These are phyloP conservation scores for Meteorus sp. DNA, from an alignment of 1,140 invertebrate genomes.

Conservation along the genomic window DNA sequence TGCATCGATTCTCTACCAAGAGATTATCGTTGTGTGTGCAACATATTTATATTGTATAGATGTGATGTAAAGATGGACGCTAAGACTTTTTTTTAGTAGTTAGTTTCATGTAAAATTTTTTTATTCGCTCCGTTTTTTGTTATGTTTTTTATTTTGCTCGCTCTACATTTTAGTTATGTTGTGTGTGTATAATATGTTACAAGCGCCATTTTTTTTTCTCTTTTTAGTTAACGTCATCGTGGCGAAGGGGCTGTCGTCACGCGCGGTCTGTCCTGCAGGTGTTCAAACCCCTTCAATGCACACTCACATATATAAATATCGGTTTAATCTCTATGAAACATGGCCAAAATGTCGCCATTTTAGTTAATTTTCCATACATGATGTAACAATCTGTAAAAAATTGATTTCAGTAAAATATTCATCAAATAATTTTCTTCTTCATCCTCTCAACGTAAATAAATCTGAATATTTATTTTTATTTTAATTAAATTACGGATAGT, in stretches of 20 bases:
- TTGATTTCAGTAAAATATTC: background rate
- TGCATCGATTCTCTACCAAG: background rate
- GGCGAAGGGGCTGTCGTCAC: constrained; percentile 13
- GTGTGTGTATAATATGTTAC: no score
- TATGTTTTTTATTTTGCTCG: background rate
- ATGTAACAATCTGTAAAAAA: background rate
- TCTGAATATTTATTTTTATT: no score
- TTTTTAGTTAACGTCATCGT: background rate
- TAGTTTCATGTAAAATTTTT: no score
- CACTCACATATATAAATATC: constrained; percentile 6
- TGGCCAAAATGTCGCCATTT: constrained; percentile 16
- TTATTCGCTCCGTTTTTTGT: no score
- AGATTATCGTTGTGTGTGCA: background rate
- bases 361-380: background rate
- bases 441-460: background rate
- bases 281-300: background rate
- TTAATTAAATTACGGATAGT: no score
- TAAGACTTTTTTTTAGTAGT: background rate
- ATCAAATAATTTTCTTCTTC: background rate
- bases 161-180: background rate
- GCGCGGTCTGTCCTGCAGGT: background rate
- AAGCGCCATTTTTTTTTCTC: constrained; percentile 8
- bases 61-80: constrained; percentile 3
- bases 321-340: constrained; percentile 9
- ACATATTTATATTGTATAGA: background rate